These are phyloP conservation scores for Actenoides hombroni DNA, from an alignment of 2,113 vertebrate species.

Conservation along the genomic window DNA sequence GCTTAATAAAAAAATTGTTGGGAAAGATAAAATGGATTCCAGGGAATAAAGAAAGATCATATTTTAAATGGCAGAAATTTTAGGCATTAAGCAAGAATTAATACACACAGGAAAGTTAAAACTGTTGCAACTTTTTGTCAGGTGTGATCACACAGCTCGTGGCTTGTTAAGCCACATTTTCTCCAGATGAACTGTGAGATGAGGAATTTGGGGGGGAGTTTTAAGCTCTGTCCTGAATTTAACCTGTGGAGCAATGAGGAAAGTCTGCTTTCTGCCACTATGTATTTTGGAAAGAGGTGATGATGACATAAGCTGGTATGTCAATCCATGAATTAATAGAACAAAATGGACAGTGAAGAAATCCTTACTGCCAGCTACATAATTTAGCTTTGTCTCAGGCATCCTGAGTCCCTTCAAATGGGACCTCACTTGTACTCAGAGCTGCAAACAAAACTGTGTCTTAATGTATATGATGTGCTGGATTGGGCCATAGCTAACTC, in stretches of 20 bases:
- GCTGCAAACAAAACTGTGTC: background rate
- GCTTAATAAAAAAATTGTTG: background rate
- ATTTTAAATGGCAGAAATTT: background rate
- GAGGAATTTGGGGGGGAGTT: background rate
- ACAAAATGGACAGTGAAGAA: background rate
- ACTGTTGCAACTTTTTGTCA: background rate
- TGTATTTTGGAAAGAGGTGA: background rate
- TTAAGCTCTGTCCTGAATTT: background rate
- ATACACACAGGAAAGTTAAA: background rate
- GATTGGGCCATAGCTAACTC: background rate
- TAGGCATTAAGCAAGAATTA: background rate
- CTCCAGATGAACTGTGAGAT: background rate
- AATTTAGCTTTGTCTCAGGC: background rate
- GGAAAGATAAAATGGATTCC: background rate
- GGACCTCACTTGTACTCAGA: background rate
- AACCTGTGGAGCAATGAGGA: background rate
- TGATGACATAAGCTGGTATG: background rate
- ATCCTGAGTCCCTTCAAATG: background rate
- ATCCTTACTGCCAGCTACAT: background rate
- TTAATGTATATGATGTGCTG: background rate
- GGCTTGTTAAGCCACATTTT: background rate
- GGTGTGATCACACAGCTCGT: background rate
- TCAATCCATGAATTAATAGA: background rate
- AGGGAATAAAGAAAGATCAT: background rate
- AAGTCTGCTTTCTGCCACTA: background rate